A percentile compares a stretch with the other conserved stretches of the same genome.
These are phyloP conservation scores for Thymallus thymallus DNA, from an alignment of 2,113 vertebrate genomes.

Conservation along the genomic window DNA sequence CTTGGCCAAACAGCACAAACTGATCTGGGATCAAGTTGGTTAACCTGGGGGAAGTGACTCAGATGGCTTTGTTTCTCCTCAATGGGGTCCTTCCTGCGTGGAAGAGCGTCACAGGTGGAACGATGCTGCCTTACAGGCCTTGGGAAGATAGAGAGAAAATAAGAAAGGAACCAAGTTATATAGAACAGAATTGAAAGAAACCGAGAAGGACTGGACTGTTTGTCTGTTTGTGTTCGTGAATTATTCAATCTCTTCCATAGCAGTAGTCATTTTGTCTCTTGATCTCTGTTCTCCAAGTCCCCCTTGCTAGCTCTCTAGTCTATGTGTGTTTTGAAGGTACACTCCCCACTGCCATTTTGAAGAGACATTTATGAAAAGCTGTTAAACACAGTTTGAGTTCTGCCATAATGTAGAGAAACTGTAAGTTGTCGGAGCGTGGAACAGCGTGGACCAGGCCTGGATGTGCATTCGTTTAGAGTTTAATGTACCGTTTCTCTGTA, in stretches of 20 bases:
- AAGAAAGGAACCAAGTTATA: neutral
- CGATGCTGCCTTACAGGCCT: no score
- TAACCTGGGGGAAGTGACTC: neutral
- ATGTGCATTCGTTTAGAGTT: no score
- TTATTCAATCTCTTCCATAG: neutral
- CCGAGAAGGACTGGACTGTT: neutral
- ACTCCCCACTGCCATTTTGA: neutral
- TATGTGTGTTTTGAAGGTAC: neutral
- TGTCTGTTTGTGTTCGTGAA: neutral
- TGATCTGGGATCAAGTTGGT: no score
- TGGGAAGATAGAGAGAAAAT: neutral
- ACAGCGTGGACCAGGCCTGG: no score
- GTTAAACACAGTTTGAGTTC: no score
- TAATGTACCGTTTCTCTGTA: no score
- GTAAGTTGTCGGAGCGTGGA: no score
- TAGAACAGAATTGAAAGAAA: neutral
- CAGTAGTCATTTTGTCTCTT: neutral
- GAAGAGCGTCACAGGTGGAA: neutral
- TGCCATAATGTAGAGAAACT: no score
- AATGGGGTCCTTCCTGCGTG: neutral
- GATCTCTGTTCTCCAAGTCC: neutral
- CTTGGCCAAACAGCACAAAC: no score
- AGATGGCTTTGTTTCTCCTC: neutral
- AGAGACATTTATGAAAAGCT: neutral
- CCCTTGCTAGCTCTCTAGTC: neutral